These are phyloP conservation scores for Chlorocebus sabaeus DNA, from an alignment of 2,113 vertebrate species.

Conservation along the genomic window DNA sequence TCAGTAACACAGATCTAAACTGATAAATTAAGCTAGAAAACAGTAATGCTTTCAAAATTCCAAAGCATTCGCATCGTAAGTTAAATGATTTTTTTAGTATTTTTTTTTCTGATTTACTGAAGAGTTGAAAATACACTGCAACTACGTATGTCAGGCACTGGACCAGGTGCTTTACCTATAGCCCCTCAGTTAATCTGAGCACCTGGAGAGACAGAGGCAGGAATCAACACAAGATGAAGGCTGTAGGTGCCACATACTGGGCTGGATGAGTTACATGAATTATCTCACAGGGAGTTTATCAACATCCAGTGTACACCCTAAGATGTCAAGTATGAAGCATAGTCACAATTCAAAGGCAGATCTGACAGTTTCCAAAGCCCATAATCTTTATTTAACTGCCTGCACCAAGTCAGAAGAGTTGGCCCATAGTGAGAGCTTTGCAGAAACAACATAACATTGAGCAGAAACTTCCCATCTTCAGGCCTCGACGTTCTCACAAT, in stretches of 20 bases:
- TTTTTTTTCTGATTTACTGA: background rate
- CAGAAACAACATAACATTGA: background rate
- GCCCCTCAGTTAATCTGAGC: background rate
- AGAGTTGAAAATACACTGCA: background rate
- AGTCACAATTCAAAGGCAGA: background rate
- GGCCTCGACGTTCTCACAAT: background rate
- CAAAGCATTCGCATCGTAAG: background rate
- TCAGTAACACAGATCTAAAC: background rate
- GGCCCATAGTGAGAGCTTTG: background rate
- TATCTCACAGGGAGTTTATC: background rate
- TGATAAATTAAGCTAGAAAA: background rate
- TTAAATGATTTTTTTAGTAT: background rate
- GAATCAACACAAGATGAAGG: background rate
- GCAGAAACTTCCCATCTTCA: background rate
- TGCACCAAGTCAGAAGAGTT: background rate
- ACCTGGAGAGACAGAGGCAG: background rate
- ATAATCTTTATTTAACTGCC: background rate
- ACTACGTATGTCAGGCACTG: background rate
- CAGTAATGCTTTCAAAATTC: background rate
- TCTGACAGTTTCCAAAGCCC: background rate
- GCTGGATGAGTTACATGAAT: background rate
- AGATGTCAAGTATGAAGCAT: background rate
- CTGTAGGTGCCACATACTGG: rapidly evolving
- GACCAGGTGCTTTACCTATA: background rate
- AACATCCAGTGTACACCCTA: background rate